Percentiles rank a stretch among this genome's conserved stretches.
Evolutionary conservation across 2,888 invertebrate species (phyloP).

Genomic region (Helicoverpa assulta): DNA sequence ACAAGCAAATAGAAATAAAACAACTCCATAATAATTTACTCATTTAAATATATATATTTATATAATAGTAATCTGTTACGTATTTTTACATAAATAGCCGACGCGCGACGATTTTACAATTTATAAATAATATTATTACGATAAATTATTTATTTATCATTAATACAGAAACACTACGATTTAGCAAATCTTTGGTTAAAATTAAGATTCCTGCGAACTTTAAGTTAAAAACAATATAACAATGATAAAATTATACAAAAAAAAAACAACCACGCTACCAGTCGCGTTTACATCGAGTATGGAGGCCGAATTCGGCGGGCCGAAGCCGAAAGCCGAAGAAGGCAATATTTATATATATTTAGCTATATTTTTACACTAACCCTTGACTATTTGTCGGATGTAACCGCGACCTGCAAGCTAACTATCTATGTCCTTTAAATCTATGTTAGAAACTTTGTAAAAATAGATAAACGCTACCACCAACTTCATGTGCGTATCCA

Average conservation of each 20-base stretch:
- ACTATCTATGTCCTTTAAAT: conserved; percentile 53
- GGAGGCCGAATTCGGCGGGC: conserved; percentile 24
- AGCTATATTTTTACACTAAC: conserved; percentile 57
- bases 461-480: conserved; percentile 57
- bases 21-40: conserved; percentile 76
- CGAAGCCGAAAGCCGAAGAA: conserved; percentile 37
- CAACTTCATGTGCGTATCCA: conserved; percentile 27
- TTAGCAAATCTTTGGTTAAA: conserved; percentile 83
- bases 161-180: conserved; percentile 74
- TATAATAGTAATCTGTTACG: conserved; percentile 85
- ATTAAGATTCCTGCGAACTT: conserved; percentile 75
- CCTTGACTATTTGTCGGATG: conserved; percentile 51
- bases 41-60: conserved; percentile 87
- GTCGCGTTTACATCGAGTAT: conserved; percentile 62
- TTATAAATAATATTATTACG: conserved; percentile 68
- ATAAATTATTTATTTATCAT: conserved; percentile 72
- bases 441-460: conserved; percentile 59
- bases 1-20: conserved; percentile 47
- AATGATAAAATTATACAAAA: conserved; percentile 72
- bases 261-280: conserved; percentile 72
- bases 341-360: conserved; percentile 29
- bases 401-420: conserved; percentile 59
- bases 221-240: conserved; percentile 77
- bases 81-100: conserved; percentile 75
- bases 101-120: conserved; percentile 60